phyloP scores from a whole-genome alignment of 2,113 vertebrate species.

The Leucoraja erinaceus region DNA sequence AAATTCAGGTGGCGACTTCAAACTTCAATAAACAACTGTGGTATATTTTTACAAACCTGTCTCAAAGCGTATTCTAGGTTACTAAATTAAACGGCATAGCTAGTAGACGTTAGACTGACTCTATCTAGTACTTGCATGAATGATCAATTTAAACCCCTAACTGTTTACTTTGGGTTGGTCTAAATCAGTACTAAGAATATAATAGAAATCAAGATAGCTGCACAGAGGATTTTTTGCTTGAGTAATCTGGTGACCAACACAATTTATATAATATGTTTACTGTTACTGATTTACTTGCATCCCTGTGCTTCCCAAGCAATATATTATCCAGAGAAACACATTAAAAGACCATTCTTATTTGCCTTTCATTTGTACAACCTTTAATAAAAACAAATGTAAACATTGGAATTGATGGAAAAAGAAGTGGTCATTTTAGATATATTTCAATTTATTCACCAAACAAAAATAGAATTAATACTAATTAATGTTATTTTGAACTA shows the following conservation, averaged over 20 bases:
- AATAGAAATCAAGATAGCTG: not conserved
- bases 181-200: not conserved
- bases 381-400: conserved; percentile 2
- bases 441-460: not conserved
- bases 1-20: not conserved
- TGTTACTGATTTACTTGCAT: not conserved
- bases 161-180: not conserved
- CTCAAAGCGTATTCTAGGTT: not conserved
- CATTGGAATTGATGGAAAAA: not conserved
- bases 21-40: not conserved
- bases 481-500: not conserved
- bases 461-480: not conserved
- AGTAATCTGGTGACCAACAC: not conserved
- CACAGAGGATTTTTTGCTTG: not conserved
- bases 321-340: not conserved
- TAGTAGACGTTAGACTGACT: not conserved
- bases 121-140: not conserved
- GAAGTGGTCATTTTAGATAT: not conserved
- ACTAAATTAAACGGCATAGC: not conserved
- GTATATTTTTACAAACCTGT: not conserved
- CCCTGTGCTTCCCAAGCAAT: not conserved
- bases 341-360: conserved; percentile 4
- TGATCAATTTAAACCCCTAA: not conserved
- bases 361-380: not conserved
- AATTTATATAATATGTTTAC: not conserved